These are phyloP conservation scores for Phoenoteleia sp. DNA, from an alignment of 2,888 invertebrate species.

Conservation along the genomic window DNA sequence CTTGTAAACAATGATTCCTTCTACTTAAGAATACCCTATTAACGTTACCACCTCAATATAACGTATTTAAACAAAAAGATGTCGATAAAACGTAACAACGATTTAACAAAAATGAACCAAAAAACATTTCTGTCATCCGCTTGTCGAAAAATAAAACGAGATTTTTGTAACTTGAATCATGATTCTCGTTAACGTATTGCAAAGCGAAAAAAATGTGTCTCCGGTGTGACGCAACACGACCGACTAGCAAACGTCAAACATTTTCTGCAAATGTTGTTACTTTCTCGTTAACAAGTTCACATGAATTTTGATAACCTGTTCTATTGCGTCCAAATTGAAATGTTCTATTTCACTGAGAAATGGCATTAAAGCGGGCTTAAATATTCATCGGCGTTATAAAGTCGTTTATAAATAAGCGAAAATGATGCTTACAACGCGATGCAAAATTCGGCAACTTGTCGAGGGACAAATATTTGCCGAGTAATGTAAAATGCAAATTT, in stretches of 20 bases:
- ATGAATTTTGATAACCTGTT: neutral
- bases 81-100: too few relatives aligned
- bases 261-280: neutral
- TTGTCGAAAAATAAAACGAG: too few relatives aligned
- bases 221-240: too few relatives aligned
- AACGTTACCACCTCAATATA: too few relatives aligned
- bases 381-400: neutral
- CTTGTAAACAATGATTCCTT: too few relatives aligned
- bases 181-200: too few relatives aligned
- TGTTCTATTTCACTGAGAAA: neutral
- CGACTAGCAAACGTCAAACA: conserved; percentile 5
- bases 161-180: too few relatives aligned
- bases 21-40: too few relatives aligned
- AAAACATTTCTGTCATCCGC: too few relatives aligned
- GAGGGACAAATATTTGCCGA: neutral
- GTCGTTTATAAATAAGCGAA: neutral
- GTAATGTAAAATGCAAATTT: neutral
- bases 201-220: too few relatives aligned
- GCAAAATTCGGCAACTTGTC: neutral
- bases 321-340: neutral
- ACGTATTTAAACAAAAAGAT: too few relatives aligned
- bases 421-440: neutral
- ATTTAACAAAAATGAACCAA: too few relatives aligned
- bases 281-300: neutral
- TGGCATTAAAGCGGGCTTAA: neutral